Base-by-base conservation (phyloP, 2,797 vertebrate species). In the Intellagama lesueurii region DNA sequence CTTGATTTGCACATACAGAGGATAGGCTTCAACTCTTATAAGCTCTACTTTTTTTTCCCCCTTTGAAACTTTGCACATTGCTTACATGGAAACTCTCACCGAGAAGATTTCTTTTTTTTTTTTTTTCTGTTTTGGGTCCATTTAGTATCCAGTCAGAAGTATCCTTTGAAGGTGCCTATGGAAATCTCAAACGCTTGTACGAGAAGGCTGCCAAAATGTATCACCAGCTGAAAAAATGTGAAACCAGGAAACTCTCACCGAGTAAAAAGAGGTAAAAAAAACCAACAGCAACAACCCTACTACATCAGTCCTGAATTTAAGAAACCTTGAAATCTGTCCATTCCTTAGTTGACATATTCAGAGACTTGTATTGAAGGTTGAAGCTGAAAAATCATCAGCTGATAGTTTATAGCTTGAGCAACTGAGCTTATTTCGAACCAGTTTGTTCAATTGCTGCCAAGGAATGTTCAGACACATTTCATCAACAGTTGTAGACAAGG, bases 151-250 rank as follows among this genome's bases (percentile, higher is more conserved):
- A 99, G 96, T 99, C 99, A 5, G 99, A 99, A 89, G 97, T 98
- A 85, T 99, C 98, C 80, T 99, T 99, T 0, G 99, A 99, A 75
- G 99, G 99, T 0, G 98, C 99, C 73, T 99, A 97, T 0, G 99
- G 99, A 76, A 99, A 99, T 96, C 96, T 99, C 95, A 99, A 99
- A 95, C 97, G 99, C 56, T 97, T 99, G 0, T 99, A 98, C 30
- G 98, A 99, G 95, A 99, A 99, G 96, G 98, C 99, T n/a, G 98
- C 98, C 91, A 99, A 98, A 95, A 99, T 99, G 98, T 98, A 98
- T 94, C 98, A 98, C 80, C 99, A 99, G 93, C 96, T 99, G 96
- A 98, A 98, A 97, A 99, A 98, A 92, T 98, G 98, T 69, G 99
- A 99, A 91, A 97, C 97, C 89, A 98, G 98, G 91, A 99, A 98